Conservation (phyloP, 1,140 invertebrate species). For the Dendroctonus ponderosae region DNA sequence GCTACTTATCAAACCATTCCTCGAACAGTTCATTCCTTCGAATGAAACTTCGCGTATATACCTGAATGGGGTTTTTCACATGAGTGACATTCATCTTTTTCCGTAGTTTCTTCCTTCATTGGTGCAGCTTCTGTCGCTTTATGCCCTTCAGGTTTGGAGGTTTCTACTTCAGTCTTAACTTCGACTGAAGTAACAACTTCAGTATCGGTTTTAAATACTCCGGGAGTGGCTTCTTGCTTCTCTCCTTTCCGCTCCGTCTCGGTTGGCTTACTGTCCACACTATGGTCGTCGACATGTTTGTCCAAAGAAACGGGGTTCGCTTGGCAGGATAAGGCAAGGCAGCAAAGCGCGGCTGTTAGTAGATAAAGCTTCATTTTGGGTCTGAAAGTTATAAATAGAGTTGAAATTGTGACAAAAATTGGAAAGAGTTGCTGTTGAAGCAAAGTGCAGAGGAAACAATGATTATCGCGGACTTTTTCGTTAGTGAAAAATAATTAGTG, state of each 20-base stretch:
- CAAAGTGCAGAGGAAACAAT: too few relatives aligned
- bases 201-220: conserved; percentile 34
- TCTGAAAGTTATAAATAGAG: conserved; percentile 13
- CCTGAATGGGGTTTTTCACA: too few relatives aligned
- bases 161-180: conserved; percentile 16
- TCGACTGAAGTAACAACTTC: conserved; percentile 2
- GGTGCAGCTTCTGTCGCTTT: conserved; percentile 23
- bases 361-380: conserved; percentile 39
- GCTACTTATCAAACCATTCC: background rate
- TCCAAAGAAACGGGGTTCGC: conserved; percentile 42
- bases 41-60: background rate
- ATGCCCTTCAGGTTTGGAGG: conserved; percentile 13
- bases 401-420: background rate
- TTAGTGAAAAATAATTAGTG: too few relatives aligned
- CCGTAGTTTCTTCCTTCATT: conserved; percentile 10
- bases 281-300: conserved; percentile 23
- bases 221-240: conserved; percentile 37
- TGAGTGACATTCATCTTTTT: too few relatives aligned
- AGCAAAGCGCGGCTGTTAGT: conserved; percentile 41
- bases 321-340: conserved; percentile 37
- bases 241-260: conserved; percentile 34
- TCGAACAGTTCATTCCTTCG: background rate
- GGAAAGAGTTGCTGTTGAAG: too few relatives aligned
- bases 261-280: conserved; percentile 10
- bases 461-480: too few relatives aligned